Evolutionary conservation across 2,888 invertebrate genomes (phyloP).

Genomic region (Aelia acuminata): DNA sequence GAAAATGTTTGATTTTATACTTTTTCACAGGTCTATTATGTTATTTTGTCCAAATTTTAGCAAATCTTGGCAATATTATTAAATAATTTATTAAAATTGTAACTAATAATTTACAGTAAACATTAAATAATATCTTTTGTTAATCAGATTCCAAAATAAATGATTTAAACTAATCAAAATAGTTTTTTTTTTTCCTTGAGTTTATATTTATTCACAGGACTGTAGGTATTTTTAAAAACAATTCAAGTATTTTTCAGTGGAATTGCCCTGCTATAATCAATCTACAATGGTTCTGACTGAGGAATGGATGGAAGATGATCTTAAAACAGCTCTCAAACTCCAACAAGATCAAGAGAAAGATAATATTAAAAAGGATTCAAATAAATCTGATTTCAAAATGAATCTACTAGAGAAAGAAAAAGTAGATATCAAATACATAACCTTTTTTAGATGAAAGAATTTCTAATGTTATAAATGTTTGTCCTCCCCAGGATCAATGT

Average conservation of each 20-base stretch:
- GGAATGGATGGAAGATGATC: conserved; percentile 53
- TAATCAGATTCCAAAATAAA: no score
- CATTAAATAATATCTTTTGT: no score
- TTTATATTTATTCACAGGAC: no score
- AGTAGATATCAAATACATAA: not conserved
- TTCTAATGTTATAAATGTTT: not conserved
- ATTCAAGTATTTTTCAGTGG: conserved; percentile 23
- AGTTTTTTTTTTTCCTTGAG: no score
- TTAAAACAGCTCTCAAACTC: not conserved
- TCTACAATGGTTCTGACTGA: conserved; percentile 28
- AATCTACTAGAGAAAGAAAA: not conserved
- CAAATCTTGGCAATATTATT: no score
- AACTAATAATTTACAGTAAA: no score
- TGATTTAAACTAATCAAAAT: no score
- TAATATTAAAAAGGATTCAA: not conserved
- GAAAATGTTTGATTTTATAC: no score
- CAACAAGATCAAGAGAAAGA: not conserved
- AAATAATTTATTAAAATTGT: no score
- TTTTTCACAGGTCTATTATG: no score
- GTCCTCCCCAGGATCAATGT: not conserved
- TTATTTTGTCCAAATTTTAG: no score
- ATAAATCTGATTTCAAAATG: not conserved
- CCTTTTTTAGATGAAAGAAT: not conserved
- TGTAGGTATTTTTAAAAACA: conserved; percentile 34
- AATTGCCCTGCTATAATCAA: conserved; percentile 30